Evolutionary conservation across 2,113 vertebrate species (phyloP), one percentile per base, ranked within the genome.

Genomic region (Euleptes europaea): DNA sequence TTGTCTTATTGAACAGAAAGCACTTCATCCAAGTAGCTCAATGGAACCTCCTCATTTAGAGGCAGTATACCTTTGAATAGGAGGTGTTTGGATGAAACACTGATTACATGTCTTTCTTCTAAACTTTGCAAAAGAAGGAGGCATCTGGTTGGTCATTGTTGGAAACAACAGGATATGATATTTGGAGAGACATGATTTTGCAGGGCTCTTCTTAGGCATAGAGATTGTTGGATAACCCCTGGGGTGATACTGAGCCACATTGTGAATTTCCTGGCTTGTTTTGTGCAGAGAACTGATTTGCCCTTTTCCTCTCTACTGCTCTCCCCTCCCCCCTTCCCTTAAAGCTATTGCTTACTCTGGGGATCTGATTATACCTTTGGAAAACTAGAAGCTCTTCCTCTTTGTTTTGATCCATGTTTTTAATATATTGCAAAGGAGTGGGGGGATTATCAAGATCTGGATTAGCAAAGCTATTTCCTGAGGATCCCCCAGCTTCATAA

Each of bases 381-480:
- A 15, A 71, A 77, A 75, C 11, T 6, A 19, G 0, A 82, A 78
- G 60, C 78, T 49, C 11, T 15, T 0, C 79, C 0, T 40, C 0
- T 84, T 8, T 1, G 1, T 75, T 78, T 72, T 0, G 0, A 89
- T 66, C 76, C 0, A 1, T 14, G 87, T 87, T 83, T 84, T 65
- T 15, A 84, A 33, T 28, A 54, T 66, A 80, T 87, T 51, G 75
- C 35, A 88, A 87, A 90, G 87, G 94, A 81, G 76, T 78, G 78
- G 92, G 19, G n/a, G 90, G 93, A 94, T 96, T 91, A 95, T 92
- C 94, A 89, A 91, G 78, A 65, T 94, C 88, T 90, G 96, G 94
- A 96, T 96, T 95, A 94, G 92, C 82, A 3, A 44, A 91, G 92
- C 92, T 80, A 91, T 94, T 96, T 96, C 95, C 96, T 95, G 96